Percentiles rank a stretch among this genome's conserved stretches.
Conservation (phyloP, 1,140 invertebrate species). For the Yoshiicerus persimilis region DNA sequence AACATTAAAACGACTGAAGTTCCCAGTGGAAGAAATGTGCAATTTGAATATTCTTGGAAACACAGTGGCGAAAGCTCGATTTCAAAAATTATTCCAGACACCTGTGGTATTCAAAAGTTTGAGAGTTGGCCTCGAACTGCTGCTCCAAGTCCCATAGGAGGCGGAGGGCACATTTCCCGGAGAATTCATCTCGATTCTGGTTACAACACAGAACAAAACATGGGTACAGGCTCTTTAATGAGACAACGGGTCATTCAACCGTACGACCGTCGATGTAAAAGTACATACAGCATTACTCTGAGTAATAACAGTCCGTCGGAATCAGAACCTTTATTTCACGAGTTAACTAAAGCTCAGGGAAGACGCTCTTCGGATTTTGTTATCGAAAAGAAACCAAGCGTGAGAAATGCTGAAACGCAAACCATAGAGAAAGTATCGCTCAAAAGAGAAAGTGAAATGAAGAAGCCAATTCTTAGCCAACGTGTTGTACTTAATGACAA, state of each 20-base stretch:
- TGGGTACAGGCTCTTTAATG: slow-evolving; percentile 46
- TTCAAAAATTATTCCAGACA: slow-evolving; percentile 43
- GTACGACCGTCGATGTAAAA: slow-evolving; percentile 60
- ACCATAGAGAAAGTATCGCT: neutral
- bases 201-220: slow-evolving; percentile 57
- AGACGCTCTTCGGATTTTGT: neutral
- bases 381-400: neutral
- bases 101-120: slow-evolving; percentile 46
- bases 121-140: slow-evolving; percentile 38
- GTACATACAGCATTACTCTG: slow-evolving; percentile 67
- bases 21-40: slow-evolving; percentile 55
- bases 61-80: slow-evolving; percentile 26
- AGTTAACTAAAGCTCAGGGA: neutral
- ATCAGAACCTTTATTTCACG: neutral
- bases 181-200: slow-evolving; percentile 54
- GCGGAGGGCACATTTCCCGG: slow-evolving; percentile 6
- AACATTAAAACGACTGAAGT: slow-evolving; percentile 55
- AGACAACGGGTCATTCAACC: slow-evolving; percentile 51
- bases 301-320: slow-evolving; percentile 42
- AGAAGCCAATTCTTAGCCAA: neutral
- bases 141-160: slow-evolving; percentile 36
- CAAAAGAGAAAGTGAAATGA: neutral
- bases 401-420: slow-evolving; percentile 34
- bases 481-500: neutral
- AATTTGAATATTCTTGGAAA: slow-evolving; percentile 47